A percentile compares a stretch with the other conserved stretches of the same genome.
Conservation (phyloP, 2,113 vertebrate species). For the Clarias magur region DNA sequence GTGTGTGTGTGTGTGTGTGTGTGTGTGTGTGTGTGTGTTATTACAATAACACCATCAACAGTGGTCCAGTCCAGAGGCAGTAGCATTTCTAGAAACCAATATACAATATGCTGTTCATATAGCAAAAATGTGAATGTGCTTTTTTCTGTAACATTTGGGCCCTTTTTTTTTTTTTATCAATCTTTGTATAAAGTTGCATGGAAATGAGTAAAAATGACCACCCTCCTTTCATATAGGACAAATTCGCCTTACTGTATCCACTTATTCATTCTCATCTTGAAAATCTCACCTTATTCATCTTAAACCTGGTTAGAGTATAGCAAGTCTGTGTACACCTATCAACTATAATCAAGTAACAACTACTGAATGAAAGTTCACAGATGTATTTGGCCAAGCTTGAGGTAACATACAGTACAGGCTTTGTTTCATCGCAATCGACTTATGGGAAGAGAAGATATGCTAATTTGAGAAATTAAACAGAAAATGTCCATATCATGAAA, state of each 20-base stretch:
- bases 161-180: neutral
- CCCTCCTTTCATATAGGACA: neutral
- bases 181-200: neutral
- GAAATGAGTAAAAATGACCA: neutral
- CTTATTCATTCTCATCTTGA: neutral
- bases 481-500: no score
- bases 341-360: no score
- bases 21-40: neutral
- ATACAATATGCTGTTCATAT: neutral
- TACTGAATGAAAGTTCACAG: no score
- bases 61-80: neutral
- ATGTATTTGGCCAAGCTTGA: no score
- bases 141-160: neutral
- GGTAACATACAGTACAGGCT: no score
- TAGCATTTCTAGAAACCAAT: neutral
- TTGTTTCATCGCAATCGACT: no score
- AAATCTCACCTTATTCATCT: neutral
- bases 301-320: neutral
- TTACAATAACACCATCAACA: neutral
- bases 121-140: neutral
- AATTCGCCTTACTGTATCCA: neutral
- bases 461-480: no score
- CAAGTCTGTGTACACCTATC: neutral
- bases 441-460: no score
- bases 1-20: slow-evolving; percentile 5